Evolutionary conservation across 2,113 vertebrate species (phyloP).

Genomic region (Campylomormyrus numenius): DNA sequence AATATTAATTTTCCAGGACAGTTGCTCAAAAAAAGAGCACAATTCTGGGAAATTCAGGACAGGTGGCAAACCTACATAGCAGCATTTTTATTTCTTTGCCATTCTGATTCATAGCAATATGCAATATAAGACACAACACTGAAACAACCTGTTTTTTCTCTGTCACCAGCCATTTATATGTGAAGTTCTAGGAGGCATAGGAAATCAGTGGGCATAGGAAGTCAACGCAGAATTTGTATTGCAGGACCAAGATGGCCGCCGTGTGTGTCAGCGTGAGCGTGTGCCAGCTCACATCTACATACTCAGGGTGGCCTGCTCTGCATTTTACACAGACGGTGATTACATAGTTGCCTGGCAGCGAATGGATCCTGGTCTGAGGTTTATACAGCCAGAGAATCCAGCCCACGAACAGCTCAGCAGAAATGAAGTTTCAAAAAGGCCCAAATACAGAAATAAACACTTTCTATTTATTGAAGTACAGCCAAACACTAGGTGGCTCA

Average conservation of each 20-base stretch:
- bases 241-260: background rate
- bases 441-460: background rate
- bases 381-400: background rate
- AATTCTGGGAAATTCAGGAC: background rate
- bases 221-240: background rate
- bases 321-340: background rate
- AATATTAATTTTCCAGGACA: background rate
- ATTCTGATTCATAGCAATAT: background rate
- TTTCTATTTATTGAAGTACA: background rate
- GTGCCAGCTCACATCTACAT: background rate
- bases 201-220: background rate
- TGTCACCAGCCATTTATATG: background rate
- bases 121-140: background rate
- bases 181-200: background rate
- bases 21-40: background rate
- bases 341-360: background rate
- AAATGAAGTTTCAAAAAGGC: background rate
- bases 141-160: background rate
- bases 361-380: background rate
- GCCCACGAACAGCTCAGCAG: background rate
- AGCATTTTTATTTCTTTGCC: background rate
- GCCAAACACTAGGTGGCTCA: background rate
- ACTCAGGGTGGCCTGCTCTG: background rate
- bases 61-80: background rate
- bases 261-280: background rate